phyloP scores from a whole-genome alignment of 2,797 vertebrate genomes.

The Enteromius anoplus region DNA sequence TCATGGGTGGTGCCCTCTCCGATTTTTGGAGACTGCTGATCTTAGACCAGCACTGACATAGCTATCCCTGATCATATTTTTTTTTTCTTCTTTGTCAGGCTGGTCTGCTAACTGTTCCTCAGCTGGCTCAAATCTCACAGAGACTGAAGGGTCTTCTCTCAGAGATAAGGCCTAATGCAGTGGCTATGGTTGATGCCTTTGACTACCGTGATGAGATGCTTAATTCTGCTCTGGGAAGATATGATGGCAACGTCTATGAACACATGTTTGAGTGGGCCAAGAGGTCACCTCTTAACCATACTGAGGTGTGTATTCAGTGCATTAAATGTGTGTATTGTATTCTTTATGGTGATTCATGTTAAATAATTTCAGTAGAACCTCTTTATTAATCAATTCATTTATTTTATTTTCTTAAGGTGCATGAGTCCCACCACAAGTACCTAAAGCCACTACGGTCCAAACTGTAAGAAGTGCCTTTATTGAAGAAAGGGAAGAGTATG shows the following conservation, averaged over 20 bases:
- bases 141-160: slow-evolving; percentile 88
- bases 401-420: slow-evolving; percentile 80
- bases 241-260: slow-evolving; percentile 95
- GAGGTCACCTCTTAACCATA: slow-evolving; percentile 88
- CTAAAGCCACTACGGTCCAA: slow-evolving; percentile 92
- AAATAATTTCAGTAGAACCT: neutral
- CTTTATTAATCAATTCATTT: neutral
- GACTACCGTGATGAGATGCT: slow-evolving; percentile 85
- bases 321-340: neutral
- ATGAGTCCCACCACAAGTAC: slow-evolving; percentile 91
- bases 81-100: slow-evolving; percentile 72
- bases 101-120: slow-evolving; percentile 81
- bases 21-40: neutral
- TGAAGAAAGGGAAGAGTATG: neutral
- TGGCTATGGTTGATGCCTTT: slow-evolving; percentile 92
- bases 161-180: slow-evolving; percentile 84
- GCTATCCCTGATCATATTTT: neutral
- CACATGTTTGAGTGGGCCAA: slow-evolving; percentile 96
- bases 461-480: slow-evolving; percentile 78
- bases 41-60: too few species aligned
- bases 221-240: slow-evolving; percentile 90
- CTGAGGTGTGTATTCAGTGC: slow-evolving; percentile 80
- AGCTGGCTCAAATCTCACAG: slow-evolving; percentile 82
- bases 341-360: neutral
- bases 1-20: neutral